Evolutionary conservation across 2,888 invertebrate species (phyloP), one percentile per base, ranked within the genome.

Genomic region (Scaptomyza flava): DNA sequence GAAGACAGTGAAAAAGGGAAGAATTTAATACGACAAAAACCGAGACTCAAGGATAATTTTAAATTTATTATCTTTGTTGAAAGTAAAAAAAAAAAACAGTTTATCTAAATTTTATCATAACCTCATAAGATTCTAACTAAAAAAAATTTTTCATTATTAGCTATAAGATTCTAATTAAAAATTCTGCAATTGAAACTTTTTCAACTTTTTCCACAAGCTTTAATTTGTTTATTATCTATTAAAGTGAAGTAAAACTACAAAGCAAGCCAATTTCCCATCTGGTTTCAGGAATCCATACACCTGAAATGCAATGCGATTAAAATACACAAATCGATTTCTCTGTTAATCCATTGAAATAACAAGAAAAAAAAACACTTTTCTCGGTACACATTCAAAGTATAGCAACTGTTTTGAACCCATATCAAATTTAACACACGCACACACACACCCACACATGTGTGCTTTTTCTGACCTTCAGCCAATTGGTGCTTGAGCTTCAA

Each of bases 361-460:
- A 47, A 12, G 11, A 43, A 43, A 17, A 17, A 17, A 17, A 42
- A 11, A 42, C 54, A 56, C 38, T 59, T 41, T 61, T 56, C 53
- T 48, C 7, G 6, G 60, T 30, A 48, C 11, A 43, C n/a, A 31
- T 46, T 9, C 2, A 12, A 34, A 43, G 34, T 33, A 36, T n/a
- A 20, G 47, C 56, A 48, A 53, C 68, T 67, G 53, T 50, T 51
- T 50, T 17, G 2, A 34, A 36, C 46, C 30, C 54, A 31, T 58
- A 70, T 68, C 48, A 57, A 62, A 65, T 65, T 75, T 65, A 61
- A 64, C 58, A 67, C 43, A 54, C 33, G 34, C 33, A 17, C 52
- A 36, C 11, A 47, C 12, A 27, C 0, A n/a, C 2, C 5, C n/a
- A 41, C 11, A 17, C 5, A n/a, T 4, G n/a, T 7, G 5, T 9